Base-by-base conservation (phyloP, 1,140 invertebrate genomes). In the Schlechtendalia chinensis region DNA sequence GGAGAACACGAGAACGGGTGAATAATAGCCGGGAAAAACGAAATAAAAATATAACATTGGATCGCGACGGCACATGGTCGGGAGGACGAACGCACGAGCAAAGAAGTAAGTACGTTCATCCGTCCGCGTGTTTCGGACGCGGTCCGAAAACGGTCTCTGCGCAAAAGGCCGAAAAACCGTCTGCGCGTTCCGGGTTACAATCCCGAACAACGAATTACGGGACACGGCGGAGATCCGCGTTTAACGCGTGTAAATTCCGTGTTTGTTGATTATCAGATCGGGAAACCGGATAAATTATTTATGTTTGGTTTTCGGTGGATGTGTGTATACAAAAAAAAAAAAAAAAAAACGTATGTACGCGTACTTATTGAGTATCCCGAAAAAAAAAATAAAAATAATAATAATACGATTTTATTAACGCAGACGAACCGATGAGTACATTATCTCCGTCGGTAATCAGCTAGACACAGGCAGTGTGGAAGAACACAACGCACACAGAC, bases 331-430 rank as follows among this genome's bases (percentile, higher is more conserved):
- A n/a, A n/a, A n/a, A n/a, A n/a, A n/a, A n/a, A n/a, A n/a, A n/a
- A n/a, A n/a, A n/a, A n/a, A n/a, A 39, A 79, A 17, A 29, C 32
- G 54, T 32, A 50, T 1, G n/a, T 47, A 56, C 69, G 10, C 10
- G 22, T 39, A 45, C 16, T 79, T 79, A 79, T 79, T 79, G 58
- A 79, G 75, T 59, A 79, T 19, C 54, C 39, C 22, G 3, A 24
- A 47, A 61, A 45, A 59, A 77, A 32, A 56, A 75, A 19, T 17
- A 29, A 56, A 56, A 56, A 22, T n/a, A n/a, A n/a, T n/a, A 53
- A 53, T 32, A 65, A 27, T 24, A 65, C 32, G n/a, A 77, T 77
- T 77, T 77, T 77, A 79, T 50, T 79, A 79, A 79, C 75, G 58
- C 75, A 79, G 75, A 79, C 75, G 27, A 79, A 79, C 75, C 58